These are phyloP conservation scores for Porites divaricata DNA, from an alignment of 92 coral and sea anemone species.

Conservation along the genomic window DNA sequence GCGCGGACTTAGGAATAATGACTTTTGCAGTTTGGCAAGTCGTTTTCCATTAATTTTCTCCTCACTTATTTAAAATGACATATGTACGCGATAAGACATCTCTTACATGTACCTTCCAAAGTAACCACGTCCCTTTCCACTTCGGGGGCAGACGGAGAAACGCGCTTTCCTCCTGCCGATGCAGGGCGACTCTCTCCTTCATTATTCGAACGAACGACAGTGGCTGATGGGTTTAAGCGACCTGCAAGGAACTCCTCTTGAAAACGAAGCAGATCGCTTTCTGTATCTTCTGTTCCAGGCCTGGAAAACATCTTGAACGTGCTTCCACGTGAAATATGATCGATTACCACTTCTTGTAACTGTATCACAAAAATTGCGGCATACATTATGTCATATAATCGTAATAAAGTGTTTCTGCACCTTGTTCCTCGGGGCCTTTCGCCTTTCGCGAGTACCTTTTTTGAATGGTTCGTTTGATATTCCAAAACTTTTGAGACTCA, in stretches of 20 bases:
- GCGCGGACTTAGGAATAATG: too few species aligned
- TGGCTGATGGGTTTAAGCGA: constrained; percentile 74
- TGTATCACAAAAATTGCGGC: too few species aligned
- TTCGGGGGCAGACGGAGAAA: constrained; percentile 6
- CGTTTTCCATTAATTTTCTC: too few species aligned
- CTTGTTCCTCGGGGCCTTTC: too few species aligned
- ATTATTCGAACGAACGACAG: constrained; percentile 60
- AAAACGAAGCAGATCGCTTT: constrained; percentile 80
- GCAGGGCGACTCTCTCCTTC: constrained; percentile 15
- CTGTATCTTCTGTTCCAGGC: constrained; percentile 88
- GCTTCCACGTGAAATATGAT: background rate
- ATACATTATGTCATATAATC: too few species aligned
- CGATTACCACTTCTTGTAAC: background rate
- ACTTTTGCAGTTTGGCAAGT: too few species aligned
- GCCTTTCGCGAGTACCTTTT: too few species aligned
- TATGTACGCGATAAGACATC: background rate
- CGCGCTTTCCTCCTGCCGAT: constrained; percentile 39
- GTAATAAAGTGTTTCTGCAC: too few species aligned
- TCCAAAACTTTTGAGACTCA: too few species aligned
- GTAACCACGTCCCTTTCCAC: constrained; percentile 86
- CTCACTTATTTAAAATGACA: background rate
- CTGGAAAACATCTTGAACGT: constrained; percentile 70
- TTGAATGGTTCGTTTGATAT: too few species aligned
- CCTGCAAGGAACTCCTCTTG: constrained; percentile 83
- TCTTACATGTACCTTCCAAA: constrained; percentile 82